Evolutionary conservation across 2,888 invertebrate species (phyloP), one percentile per base, ranked within the genome.

Genomic region (Neoaliturus tenellus): DNA sequence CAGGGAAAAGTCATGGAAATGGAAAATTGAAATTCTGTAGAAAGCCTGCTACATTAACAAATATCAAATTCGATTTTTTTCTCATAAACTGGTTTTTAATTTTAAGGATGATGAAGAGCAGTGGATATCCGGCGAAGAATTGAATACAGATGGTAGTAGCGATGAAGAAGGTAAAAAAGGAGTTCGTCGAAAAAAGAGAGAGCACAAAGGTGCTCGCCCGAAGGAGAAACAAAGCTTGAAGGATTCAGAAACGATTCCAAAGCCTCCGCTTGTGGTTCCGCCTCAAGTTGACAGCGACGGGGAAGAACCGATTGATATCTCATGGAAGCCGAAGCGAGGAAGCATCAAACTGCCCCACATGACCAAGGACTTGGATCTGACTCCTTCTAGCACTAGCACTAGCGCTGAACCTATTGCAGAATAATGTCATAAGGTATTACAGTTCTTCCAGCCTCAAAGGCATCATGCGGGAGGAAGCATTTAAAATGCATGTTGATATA

Each of bases 121-220:
- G 55, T 91, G 91, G 91, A 91, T 91, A 81, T 91, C 91, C 2
- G 91, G 91, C n/a, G 91, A 91, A 87, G 91, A 91, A 86, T 87
- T 91, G n/a, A 90, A 89, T 85, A 91, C 91, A 14, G 91, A 91
- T 84, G 91, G 91, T 35, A 91, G 90, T 80, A 90, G 90, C 83
- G 90, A 91, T 85, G 91, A 91, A 83, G 91, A 91, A 62, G 90
- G 90, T 58, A 88, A 88, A 23, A 84, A 83, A 17, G 83, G 85
- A 25, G 48, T 55, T 51, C 55, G 83, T 10, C 44, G 83, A 8
- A 84, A 83, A 80, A 81, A 41, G 35, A 81, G 75, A 67, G 80
- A 48, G 62, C 80, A 80, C 73, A 85, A 80, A 62, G 55, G 80
- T 8, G 82, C 81, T 23, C 44, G 58, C 14, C 73, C 75, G 23